Evolutionary conservation across 1,140 invertebrate genomes (phyloP).

Genomic region (Drosophila setifemur): DNA sequence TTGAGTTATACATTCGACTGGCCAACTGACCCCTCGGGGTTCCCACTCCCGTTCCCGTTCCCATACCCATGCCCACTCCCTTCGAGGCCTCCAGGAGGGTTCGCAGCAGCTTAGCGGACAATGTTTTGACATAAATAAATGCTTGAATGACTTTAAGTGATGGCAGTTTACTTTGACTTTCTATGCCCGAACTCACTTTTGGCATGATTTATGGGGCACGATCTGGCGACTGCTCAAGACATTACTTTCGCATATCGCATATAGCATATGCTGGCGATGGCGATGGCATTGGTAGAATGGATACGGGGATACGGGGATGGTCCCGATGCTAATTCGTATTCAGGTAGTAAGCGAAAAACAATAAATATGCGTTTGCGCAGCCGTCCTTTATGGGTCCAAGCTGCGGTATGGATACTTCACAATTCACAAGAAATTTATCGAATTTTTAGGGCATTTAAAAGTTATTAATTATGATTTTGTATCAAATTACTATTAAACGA

Average conservation of each 20-base stretch:
- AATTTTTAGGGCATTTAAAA: neutral
- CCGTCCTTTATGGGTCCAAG: conserved; percentile 1
- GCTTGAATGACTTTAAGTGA: conserved; percentile 78
- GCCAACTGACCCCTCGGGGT: conserved; percentile 52
- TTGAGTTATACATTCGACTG: conserved; percentile 70
- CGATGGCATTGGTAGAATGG: neutral
- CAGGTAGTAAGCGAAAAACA: conserved; percentile 37
- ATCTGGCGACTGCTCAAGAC: conserved; percentile 53
- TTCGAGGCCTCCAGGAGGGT: conserved; percentile 22
- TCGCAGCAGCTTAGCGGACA: conserved; percentile 58
- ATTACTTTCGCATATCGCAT: conserved; percentile 30
- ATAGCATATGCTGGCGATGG: conserved; percentile 3
- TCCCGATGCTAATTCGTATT: conserved; percentile 39
- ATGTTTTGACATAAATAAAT: conserved; percentile 80
- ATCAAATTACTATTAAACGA: neutral
- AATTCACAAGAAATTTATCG: neutral
- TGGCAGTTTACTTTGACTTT: conserved; percentile 72
- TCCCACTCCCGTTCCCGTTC: neutral
- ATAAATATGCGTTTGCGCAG: conserved; percentile 31
- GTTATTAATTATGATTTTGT: neutral
- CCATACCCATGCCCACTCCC: neutral
- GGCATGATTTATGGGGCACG: conserved; percentile 70
- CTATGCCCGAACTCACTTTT: conserved; percentile 60
- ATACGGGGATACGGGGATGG: conserved; percentile 14
- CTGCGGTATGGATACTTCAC: neutral